Evolutionary conservation across 2,797 vertebrate species (phyloP).

Genomic region (Smutsia gigantea): DNA sequence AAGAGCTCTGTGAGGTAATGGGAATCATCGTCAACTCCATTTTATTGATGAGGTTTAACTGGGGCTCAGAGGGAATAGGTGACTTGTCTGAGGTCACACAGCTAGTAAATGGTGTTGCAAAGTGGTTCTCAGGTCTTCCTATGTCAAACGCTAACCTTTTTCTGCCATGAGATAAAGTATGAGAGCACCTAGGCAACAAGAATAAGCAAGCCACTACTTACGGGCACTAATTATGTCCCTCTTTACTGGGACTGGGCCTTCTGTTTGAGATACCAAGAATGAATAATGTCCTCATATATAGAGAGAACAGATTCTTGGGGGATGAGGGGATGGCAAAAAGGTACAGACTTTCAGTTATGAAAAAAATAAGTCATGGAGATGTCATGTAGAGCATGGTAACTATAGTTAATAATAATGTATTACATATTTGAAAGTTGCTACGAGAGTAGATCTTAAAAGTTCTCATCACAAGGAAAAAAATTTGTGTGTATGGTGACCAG

Average conservation of each 20-base stretch:
- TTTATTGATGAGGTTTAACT: neutral
- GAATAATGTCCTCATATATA: neutral
- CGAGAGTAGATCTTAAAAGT: neutral
- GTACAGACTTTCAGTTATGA: neutral
- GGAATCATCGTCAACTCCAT: neutral
- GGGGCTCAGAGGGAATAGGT: neutral
- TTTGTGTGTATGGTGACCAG: neutral
- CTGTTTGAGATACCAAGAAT: neutral
- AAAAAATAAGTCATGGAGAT: neutral
- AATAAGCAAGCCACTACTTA: neutral
- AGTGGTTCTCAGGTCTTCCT: neutral
- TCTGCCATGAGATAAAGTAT: neutral
- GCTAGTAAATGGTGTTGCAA: neutral
- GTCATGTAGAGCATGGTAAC: no score
- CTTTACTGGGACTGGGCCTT: neutral
- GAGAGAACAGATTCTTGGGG: neutral
- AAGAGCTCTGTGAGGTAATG: neutral
- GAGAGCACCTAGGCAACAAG: no score
- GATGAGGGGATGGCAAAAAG: neutral
- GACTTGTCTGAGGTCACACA: neutral
- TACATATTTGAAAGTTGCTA: neutral
- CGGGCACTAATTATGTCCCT: neutral
- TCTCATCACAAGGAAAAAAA: neutral
- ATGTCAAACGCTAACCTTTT: neutral
- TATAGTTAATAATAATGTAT: neutral